Percentiles rank a stretch among this genome's conserved stretches.
phyloP scores from a whole-genome alignment of 2,888 invertebrate species.

The Aphodius sticticus region DNA sequence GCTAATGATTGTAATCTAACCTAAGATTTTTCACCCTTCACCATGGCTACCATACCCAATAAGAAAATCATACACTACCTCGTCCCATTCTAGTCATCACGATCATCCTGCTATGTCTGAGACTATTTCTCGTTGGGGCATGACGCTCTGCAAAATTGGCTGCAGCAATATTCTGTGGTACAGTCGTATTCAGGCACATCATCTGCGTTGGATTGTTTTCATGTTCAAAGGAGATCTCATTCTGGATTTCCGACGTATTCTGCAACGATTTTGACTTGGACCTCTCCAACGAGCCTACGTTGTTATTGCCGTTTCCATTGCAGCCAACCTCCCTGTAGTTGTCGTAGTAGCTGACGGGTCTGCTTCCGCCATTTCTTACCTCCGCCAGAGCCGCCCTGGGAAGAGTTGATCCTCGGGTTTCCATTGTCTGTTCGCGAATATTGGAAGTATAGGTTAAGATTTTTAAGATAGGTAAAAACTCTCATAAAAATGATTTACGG shows the following conservation, averaged over 20 bases:
- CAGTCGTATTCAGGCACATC: slow-evolving; percentile 68
- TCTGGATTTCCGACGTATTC: slow-evolving; percentile 29
- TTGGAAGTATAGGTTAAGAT: not conserved
- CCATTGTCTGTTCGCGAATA: slow-evolving; percentile 27
- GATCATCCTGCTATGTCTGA: slow-evolving; percentile 75
- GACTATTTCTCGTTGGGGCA: slow-evolving; percentile 73
- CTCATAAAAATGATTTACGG: not conserved
- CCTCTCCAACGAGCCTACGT: slow-evolving; percentile 30
- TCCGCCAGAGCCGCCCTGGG: slow-evolving; percentile 52
- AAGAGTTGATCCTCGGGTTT: slow-evolving; percentile 38
- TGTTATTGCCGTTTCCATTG: slow-evolving; percentile 31
- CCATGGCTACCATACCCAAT: not conserved
- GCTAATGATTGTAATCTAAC: not conserved
- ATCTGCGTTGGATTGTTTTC: slow-evolving; percentile 59
- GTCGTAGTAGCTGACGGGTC: slow-evolving; percentile 61
- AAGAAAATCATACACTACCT: slow-evolving; percentile 51
- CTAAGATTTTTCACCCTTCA: no score
- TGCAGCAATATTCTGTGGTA: slow-evolving; percentile 72
- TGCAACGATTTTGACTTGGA: slow-evolving; percentile 33
- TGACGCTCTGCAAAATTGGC: slow-evolving; percentile 71
- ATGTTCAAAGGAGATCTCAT: slow-evolving; percentile 36
- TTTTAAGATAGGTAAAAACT: not conserved
- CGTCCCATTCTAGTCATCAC: slow-evolving; percentile 68
- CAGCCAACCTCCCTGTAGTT: slow-evolving; percentile 51
- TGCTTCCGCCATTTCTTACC: slow-evolving; percentile 44